Conservation (phyloP, 1,140 invertebrate species). For the Ceratitis capitata region DNA sequence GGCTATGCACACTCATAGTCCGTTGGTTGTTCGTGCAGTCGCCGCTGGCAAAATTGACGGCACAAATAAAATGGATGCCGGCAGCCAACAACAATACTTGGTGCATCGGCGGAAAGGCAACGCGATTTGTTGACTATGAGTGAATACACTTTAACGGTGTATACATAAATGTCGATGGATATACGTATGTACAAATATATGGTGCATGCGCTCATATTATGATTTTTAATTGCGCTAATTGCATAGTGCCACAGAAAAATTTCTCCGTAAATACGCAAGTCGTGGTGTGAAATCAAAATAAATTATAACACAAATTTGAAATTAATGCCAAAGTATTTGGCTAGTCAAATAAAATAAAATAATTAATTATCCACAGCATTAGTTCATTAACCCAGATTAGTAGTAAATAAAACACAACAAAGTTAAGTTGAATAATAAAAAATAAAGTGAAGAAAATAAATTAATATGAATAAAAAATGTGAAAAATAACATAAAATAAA, state of each 20-base stretch:
- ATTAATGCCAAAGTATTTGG: neutral
- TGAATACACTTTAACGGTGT: too few species aligned
- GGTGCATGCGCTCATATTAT: neutral
- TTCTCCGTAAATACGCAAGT: too few species aligned
- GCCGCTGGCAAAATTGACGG: neutral
- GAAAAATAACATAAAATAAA: neutral
- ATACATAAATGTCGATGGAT: too few species aligned
- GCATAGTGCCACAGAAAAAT: conserved; percentile 3
- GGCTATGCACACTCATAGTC: neutral
- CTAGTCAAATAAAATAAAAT: too few species aligned
- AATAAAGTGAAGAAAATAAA: neutral
- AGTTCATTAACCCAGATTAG: conserved; percentile 19
- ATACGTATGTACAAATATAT: neutral
- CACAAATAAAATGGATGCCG: conserved; percentile 14
- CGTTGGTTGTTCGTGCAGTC: neutral
- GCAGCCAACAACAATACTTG: too few species aligned
- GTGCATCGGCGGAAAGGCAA: neutral
- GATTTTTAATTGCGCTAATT: conserved; percentile 19
- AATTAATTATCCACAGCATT: neutral
- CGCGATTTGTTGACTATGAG: neutral
- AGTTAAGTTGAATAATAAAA: too few species aligned
- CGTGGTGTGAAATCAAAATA: neutral
- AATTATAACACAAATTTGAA: neutral
- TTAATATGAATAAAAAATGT: neutral
- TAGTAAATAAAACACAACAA: too few species aligned